Evolutionary conservation across 1,140 invertebrate species (phyloP).

Genomic region (Stratiolaelaps scimitus): DNA sequence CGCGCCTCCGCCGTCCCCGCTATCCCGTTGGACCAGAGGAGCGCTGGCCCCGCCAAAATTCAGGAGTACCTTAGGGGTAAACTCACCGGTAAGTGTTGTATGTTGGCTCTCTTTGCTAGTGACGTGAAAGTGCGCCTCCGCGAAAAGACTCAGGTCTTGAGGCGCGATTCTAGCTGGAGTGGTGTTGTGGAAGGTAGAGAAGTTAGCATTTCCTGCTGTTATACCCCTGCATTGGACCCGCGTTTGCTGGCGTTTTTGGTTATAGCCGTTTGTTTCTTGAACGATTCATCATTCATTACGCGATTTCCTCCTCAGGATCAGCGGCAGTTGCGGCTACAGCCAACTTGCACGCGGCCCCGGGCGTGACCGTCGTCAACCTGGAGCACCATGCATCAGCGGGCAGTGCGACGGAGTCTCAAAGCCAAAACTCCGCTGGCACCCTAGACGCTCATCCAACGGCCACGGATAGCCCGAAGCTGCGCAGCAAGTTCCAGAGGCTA

Average conservation of each 20-base stretch:
- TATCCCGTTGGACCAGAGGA: conserved; percentile 51
- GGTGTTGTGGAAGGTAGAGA: too few species aligned
- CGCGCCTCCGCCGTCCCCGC: conserved; percentile 38
- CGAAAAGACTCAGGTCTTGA: too few species aligned
- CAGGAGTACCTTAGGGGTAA: conserved; percentile 50
- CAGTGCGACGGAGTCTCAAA: neutral
- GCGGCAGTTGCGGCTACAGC: neutral
- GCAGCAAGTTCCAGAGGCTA: conserved; percentile 18
- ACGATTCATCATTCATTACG: too few species aligned
- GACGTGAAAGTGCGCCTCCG: too few species aligned
- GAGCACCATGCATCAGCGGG: conserved; percentile 4
- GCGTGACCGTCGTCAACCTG: conserved; percentile 13
- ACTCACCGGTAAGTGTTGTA: conserved; percentile 33
- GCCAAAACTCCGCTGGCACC: neutral
- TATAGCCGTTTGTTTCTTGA: too few species aligned
- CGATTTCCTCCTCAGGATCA: neutral
- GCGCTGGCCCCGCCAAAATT: conserved; percentile 46
- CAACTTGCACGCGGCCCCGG: conserved; percentile 11
- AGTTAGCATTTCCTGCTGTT: too few species aligned
- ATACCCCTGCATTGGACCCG: too few species aligned
- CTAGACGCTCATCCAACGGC: neutral
- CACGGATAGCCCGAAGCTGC: conserved; percentile 20
- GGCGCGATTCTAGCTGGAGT: too few species aligned
- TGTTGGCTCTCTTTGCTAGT: too few species aligned
- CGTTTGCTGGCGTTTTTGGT: too few species aligned